Evolutionary conservation across 2,888 invertebrate genomes (phyloP), one percentile per base, ranked within the genome.

Genomic region (Nematopogon swammerdamellus): DNA sequence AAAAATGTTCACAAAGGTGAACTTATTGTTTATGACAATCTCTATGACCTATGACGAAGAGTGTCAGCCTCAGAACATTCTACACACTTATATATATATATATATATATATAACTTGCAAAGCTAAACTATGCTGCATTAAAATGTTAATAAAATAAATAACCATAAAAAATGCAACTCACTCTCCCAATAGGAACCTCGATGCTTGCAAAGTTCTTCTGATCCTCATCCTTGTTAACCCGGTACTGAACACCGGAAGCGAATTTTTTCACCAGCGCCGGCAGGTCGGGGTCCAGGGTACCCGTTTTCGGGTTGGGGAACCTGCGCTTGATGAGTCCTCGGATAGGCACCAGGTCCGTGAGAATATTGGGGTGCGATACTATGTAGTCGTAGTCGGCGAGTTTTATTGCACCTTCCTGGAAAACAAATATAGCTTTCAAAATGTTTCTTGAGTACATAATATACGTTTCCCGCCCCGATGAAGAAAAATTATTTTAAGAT

Each of bases 281-380:
- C 1, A 94, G 65, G 65, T 94, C 83, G 1, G 72, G 55, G 49
- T 87, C 85, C 18, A 95, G 62, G 1, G 89, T 91, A 42, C 90
- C 92, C 42, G 59, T 56, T 59, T 80, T 80, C 0, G 84, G 69
- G 58, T 82, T 88, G 0, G 95, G 95, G 67, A 92, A 92, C 58
- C 84, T 85, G 53, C 75, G 84, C 60, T 88, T 92, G 81, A 95
- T 75, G 45, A 94, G 63, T 2, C 93, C 94, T 54, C 92, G 82
- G 50, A 95, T 74, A 0, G 84, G 79, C 1, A 90, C 83, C 36
- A 95, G 62, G 48, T 94, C 93, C 0, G 90, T 83, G 47, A 92
- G 65, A 53, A 94, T 89, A 62, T 88, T 86, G 0, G 91, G 88
- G 72, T 94, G 91, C 0, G 91, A 89, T 14, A 95, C 72, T 6